A percentile compares a stretch with the other conserved stretches of the same genome.
Evolutionary conservation across 2,888 invertebrate species (phyloP).

Genomic region (Nomada goodeniana): DNA sequence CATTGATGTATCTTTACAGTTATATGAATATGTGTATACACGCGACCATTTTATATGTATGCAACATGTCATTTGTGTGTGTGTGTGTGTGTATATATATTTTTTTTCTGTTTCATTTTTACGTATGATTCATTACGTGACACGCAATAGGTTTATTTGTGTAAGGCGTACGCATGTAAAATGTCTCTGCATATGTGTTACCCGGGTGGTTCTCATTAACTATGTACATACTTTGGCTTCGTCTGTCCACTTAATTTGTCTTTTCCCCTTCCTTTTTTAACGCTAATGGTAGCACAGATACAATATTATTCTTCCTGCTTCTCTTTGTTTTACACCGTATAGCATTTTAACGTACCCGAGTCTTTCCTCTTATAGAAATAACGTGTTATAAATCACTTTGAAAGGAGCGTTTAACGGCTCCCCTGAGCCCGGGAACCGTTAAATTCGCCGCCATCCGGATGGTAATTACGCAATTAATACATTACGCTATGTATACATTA

Average conservation of each 20-base stretch:
- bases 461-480: conserved; percentile 46
- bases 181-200: conserved; percentile 40
- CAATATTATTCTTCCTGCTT: conserved; percentile 53
- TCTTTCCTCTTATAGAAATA: conserved; percentile 49
- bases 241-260: conserved; percentile 63
- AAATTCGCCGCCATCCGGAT: conserved; percentile 28
- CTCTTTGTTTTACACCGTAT: conserved; percentile 46
- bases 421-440: conserved; percentile 42
- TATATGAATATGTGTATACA: not conserved
- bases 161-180: not conserved
- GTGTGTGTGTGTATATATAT: conserved; percentile 16
- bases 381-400: conserved; percentile 49
- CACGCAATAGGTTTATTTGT: not conserved
- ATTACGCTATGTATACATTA: conserved; percentile 64
- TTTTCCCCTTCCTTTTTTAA: conserved; percentile 59
- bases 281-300: conserved; percentile 80
- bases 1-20: no score
- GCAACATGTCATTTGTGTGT: conserved; percentile 18
- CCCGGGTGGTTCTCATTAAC: conserved; percentile 58
- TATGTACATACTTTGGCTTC: conserved; percentile 77
- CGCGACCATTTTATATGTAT: conserved; percentile 15
- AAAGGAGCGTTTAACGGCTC: conserved; percentile 30
- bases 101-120: not conserved
- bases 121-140: not conserved
- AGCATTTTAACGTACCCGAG: conserved; percentile 59